Evolutionary conservation across 53 echinoderm and acorn worm species (phyloP).

Genomic region (Stichopus horrens): DNA sequence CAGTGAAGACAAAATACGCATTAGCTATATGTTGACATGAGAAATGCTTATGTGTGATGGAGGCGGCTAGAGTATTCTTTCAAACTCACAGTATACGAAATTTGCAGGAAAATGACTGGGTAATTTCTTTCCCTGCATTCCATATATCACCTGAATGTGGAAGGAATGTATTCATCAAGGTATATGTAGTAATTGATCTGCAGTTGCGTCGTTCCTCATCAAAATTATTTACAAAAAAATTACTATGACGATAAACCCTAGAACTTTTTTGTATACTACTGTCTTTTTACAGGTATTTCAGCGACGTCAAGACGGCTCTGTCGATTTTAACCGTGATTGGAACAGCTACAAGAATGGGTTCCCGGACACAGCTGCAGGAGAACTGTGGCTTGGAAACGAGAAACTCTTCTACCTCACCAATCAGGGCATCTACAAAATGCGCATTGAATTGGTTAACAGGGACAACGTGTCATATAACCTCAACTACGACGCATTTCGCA

Average conservation of each 20-base stretch:
- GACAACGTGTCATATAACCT: constrained; percentile 12
- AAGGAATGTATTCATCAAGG: neutral
- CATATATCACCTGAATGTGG: too few relatives aligned
- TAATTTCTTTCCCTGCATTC: too few relatives aligned
- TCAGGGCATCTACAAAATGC: constrained; percentile 15
- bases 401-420: neutral
- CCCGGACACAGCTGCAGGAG: neutral
- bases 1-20: too few relatives aligned
- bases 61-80: too few relatives aligned
- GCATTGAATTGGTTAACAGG: constrained; percentile 22
- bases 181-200: neutral
- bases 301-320: constrained; percentile 22
- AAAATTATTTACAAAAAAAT: neutral
- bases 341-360: constrained; percentile 12
- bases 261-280: neutral
- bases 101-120: too few relatives aligned
- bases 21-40: too few relatives aligned
- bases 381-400: constrained; percentile 35
- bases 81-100: too few relatives aligned
- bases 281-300: constrained; percentile 1
- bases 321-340: constrained; percentile 18
- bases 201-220: neutral
- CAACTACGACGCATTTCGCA: constrained; percentile 18
- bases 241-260: neutral
- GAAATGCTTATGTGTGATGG: too few relatives aligned